These are phyloP conservation scores for Zapus hudsonius DNA, from an alignment of 2,113 vertebrate genomes.

Conservation along the genomic window DNA sequence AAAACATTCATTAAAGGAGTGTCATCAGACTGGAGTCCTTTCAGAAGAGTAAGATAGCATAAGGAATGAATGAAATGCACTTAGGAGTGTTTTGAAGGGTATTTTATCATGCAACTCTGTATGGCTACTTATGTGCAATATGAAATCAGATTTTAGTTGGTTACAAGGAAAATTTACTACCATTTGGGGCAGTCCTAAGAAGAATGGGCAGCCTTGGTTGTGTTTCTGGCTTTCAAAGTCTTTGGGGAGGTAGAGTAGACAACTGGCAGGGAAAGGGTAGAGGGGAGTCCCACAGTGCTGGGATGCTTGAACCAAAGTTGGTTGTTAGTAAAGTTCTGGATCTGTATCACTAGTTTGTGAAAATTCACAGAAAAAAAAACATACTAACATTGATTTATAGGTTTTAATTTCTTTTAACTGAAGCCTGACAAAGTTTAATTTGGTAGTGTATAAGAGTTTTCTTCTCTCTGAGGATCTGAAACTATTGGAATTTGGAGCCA, in stretches of 20 bases:
- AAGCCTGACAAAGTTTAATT: slow-evolving; percentile 2
- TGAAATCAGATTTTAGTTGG: not conserved
- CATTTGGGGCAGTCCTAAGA: not conserved
- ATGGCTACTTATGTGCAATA: not conserved
- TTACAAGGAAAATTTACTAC: not conserved
- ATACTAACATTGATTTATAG: not conserved
- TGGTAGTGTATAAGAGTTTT: not conserved
- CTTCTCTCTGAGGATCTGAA: not conserved
- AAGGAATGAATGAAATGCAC: not conserved
- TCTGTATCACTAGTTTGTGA: slow-evolving; percentile 19
- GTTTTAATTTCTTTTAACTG: slow-evolving; percentile 25
- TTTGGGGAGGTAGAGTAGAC: not conserved
- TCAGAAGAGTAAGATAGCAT: not conserved
- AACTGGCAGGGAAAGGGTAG: not conserved
- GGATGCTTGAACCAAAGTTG: slow-evolving; percentile 3
- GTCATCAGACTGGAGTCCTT: slow-evolving; percentile 21
- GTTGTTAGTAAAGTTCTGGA: not conserved
- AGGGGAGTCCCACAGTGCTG: not conserved
- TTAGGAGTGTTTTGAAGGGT: not conserved
- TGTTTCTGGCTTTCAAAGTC: not conserved
- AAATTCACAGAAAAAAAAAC: not conserved
- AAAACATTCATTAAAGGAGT: not conserved
- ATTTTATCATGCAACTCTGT: not conserved
- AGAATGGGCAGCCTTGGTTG: not conserved
- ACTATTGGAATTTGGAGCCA: slow-evolving; percentile 1